Evolutionary conservation across 2,113 vertebrate genomes (phyloP).

Genomic region (Corydoras sp.): DNA sequence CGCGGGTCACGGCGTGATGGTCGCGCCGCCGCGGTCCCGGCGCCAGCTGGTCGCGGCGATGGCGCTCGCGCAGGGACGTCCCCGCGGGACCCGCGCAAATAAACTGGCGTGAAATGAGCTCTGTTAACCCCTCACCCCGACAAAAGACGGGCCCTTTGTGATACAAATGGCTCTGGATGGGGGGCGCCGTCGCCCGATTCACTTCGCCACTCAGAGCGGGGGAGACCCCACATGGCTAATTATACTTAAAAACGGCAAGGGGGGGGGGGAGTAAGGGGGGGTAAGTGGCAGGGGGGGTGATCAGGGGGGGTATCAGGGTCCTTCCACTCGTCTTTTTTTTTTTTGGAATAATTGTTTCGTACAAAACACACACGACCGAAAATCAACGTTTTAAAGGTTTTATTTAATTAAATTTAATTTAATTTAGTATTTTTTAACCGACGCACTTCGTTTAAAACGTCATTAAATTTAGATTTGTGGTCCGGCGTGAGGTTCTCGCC

Average conservation of each 20-base stretch:
- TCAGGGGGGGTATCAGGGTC: too few relatives aligned
- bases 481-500: too few relatives aligned
- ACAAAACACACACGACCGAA: too few relatives aligned
- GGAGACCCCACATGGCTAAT: conserved; percentile 39
- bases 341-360: too few relatives aligned
- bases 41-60: conserved; percentile 62
- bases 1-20: conserved; percentile 22
- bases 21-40: conserved; percentile 37
- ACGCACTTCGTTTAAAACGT: too few relatives aligned
- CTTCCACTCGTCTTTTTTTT: not conserved
- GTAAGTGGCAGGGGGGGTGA: not conserved
- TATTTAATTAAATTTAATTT: too few relatives aligned
- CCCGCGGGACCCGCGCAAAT: conserved; percentile 59
- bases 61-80: conserved; percentile 54
- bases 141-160: conserved; percentile 44
- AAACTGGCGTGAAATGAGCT: conserved; percentile 70
- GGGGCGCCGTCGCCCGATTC: conserved; percentile 19
- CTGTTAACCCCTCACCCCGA: conserved; percentile 60
- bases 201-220: conserved; percentile 36
- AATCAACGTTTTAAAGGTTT: too few relatives aligned
- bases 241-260: conserved; percentile 1
- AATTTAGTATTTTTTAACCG: too few relatives aligned
- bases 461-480: too few relatives aligned
- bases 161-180: conserved; percentile 28
- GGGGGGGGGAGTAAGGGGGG: conserved; percentile 20